Evolutionary conservation across 1,140 invertebrate genomes (phyloP).

Genomic region (Cyphomyrmex costatus): DNA sequence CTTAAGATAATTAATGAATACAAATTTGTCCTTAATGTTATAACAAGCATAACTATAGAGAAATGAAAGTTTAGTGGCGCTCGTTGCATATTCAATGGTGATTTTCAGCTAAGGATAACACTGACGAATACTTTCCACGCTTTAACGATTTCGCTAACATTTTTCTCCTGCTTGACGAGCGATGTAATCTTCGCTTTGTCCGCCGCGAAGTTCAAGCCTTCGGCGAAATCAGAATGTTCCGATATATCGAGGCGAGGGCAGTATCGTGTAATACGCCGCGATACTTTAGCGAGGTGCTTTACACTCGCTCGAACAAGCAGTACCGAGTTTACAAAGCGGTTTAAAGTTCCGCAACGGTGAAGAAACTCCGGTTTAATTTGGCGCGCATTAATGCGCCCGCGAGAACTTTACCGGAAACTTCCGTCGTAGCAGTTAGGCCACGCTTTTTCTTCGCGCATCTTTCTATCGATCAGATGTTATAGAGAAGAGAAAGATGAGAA

Average conservation of each 20-base stretch:
- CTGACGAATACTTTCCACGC: constrained; percentile 32
- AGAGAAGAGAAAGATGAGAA: background rate
- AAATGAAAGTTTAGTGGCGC: background rate
- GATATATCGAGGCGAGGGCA: constrained; percentile 56
- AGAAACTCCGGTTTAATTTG: constrained; percentile 77
- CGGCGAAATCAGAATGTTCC: constrained; percentile 45
- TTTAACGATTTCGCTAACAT: constrained; percentile 17
- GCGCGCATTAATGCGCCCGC: constrained; percentile 75
- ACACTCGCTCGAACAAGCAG: constrained; percentile 55
- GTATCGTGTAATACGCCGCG: constrained; percentile 49
- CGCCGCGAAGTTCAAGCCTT: constrained; percentile 29
- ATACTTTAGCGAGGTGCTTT: constrained; percentile 67
- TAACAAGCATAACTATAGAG: background rate
- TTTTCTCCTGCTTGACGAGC: constrained; percentile 42
- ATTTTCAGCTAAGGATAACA: constrained; percentile 16
- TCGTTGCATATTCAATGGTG: constrained; percentile 46
- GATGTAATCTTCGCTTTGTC: constrained; percentile 46
- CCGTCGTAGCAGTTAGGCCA: constrained; percentile 39
- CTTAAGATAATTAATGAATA: background rate
- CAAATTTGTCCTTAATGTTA: background rate
- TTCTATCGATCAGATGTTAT: constrained; percentile 46
- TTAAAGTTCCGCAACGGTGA: constrained; percentile 70
- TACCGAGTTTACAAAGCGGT: constrained; percentile 75
- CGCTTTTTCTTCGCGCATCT: constrained; percentile 30
- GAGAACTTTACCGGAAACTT: constrained; percentile 71